Percentiles rank a stretch among this genome's conserved stretches.
Evolutionary conservation across 2,113 vertebrate genomes (phyloP).

Genomic region (Oriolus oriolus): DNA sequence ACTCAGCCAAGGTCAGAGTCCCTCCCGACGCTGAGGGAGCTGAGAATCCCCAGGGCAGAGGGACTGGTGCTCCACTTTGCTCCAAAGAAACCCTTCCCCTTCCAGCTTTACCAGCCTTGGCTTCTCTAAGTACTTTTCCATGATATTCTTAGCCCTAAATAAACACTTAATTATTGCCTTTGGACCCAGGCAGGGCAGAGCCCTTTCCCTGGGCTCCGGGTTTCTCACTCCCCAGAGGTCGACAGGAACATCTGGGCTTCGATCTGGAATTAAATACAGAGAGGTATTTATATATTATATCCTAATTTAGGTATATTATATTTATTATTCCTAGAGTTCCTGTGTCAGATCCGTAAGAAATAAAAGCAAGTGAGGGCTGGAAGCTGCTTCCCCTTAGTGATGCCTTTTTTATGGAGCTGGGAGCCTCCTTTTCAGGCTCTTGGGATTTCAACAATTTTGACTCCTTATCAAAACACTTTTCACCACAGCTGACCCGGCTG

Average conservation of each 20-base stretch:
- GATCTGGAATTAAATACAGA: neutral
- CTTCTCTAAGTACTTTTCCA: neutral
- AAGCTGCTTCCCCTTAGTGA: neutral
- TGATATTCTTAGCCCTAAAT: neutral
- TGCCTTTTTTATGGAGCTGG: neutral
- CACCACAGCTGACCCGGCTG: neutral
- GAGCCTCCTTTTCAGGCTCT: neutral
- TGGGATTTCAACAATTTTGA: neutral
- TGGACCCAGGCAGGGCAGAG: neutral
- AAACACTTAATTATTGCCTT: neutral
- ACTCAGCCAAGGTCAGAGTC: accelerated
- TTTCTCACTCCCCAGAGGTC: neutral
- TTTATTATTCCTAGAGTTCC: neutral
- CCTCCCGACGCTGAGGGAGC: neutral
- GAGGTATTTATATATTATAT: neutral
- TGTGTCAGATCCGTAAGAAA: neutral
- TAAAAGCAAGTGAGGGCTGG: neutral
- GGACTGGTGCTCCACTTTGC: neutral
- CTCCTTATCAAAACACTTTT: neutral
- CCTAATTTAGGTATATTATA: neutral
- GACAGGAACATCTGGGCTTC: neutral
- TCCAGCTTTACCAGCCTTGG: neutral
- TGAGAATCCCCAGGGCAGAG: neutral
- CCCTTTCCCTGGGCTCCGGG: neutral
- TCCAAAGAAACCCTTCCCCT: neutral